Conservation (phyloP, 2,113 vertebrate species). For the Sphyrna mokarran region DNA sequence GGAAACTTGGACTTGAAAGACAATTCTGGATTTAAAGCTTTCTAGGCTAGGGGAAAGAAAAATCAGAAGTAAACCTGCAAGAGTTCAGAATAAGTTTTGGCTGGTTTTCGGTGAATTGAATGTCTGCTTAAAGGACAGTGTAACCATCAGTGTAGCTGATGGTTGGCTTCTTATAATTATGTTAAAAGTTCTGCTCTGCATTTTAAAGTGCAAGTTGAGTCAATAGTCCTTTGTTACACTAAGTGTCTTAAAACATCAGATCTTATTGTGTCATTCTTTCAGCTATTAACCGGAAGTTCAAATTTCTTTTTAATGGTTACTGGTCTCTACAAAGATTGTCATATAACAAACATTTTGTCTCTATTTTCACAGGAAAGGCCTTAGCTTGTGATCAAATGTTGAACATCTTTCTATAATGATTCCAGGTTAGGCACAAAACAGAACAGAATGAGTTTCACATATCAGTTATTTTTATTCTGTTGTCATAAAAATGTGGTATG, state of each 20-base stretch:
- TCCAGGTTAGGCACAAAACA: neutral
- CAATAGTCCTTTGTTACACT: neutral
- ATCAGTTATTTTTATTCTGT: slow-evolving; percentile 31
- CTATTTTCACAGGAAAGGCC: neutral
- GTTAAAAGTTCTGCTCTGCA: neutral
- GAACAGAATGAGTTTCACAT: neutral
- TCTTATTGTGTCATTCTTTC: neutral
- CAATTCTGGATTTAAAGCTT: neutral
- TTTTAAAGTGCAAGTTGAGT: neutral
- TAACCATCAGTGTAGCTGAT: neutral
- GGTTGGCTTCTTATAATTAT: neutral
- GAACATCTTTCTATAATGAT: neutral
- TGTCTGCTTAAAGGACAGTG: neutral
- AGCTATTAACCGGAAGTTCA: neutral
- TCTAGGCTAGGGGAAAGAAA: neutral
- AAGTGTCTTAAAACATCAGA: neutral
- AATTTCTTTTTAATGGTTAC: neutral
- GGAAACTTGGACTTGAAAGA: neutral
- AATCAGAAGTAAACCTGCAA: neutral
- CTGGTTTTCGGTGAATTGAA: neutral
- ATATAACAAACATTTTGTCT: neutral
- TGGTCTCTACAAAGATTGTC: neutral
- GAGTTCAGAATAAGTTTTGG: neutral
- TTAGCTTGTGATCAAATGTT: neutral
- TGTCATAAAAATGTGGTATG: neutral